Percentiles rank a stretch among this genome's conserved stretches.
phyloP scores from a whole-genome alignment of 2,113 vertebrate genomes.

The Lates calcarifer region DNA sequence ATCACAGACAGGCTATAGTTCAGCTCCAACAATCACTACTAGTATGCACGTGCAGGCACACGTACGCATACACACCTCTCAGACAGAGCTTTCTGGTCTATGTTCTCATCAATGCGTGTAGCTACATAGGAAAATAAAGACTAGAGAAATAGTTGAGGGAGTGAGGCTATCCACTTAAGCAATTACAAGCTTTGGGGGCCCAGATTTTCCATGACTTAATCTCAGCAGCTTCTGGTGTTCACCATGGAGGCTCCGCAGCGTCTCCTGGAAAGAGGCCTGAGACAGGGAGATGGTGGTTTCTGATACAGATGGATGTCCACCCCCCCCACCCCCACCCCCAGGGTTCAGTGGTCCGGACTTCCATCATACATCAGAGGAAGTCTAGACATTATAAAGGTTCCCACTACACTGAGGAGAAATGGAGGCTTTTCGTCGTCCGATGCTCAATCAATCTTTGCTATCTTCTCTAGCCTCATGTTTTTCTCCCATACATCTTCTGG shows the following conservation, averaged over 20 bases:
- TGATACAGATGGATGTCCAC: constrained; percentile 69
- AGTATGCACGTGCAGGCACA: constrained; percentile 48
- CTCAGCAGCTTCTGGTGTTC: constrained; percentile 67
- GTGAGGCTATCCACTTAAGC: constrained; percentile 73
- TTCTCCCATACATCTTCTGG: constrained; percentile 15
- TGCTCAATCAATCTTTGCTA: constrained; percentile 40
- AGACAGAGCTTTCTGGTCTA: constrained; percentile 52
- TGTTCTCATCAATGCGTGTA: constrained; percentile 61
- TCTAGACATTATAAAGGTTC: constrained; percentile 68
- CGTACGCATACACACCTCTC: constrained; percentile 48
- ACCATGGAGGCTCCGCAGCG: constrained; percentile 64
- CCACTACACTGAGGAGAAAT: constrained; percentile 22
- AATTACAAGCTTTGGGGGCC: constrained; percentile 71
- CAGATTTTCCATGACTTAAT: constrained; percentile 82
- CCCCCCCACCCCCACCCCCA: constrained; percentile 41
- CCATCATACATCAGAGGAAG: constrained; percentile 61
- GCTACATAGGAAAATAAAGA: constrained; percentile 50
- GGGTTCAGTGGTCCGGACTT: constrained; percentile 35
- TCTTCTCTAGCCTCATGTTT: background rate
- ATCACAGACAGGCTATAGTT: constrained; percentile 50
- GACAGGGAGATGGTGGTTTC: constrained; percentile 64
- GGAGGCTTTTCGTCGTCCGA: background rate
- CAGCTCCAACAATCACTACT: constrained; percentile 19
- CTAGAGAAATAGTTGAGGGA: constrained; percentile 55
- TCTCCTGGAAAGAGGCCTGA: constrained; percentile 76